phyloP scores from a whole-genome alignment of 2,888 invertebrate genomes.

The Pterostichus madidus region DNA sequence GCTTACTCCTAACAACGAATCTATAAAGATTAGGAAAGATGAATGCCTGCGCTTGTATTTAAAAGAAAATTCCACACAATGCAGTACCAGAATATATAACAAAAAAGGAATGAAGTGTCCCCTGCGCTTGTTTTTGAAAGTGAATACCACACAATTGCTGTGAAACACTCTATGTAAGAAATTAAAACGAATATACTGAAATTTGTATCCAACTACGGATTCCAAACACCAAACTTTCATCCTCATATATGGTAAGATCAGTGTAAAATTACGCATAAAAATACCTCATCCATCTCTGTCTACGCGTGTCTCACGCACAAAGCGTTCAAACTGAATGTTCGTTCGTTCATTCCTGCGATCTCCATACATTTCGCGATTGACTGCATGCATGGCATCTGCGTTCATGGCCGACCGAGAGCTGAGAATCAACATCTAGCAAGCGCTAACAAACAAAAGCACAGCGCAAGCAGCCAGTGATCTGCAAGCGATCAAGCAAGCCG shows the following conservation, averaged over 20 bases:
- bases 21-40: too few species aligned
- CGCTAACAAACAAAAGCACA: conserved; percentile 34
- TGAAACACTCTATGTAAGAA: too few species aligned
- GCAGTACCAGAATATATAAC: too few species aligned
- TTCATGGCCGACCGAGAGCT: neutral
- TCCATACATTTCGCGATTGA: conserved; percentile 43
- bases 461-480: conserved; percentile 37
- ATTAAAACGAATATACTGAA: too few species aligned
- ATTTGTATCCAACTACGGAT: conserved; percentile 7
- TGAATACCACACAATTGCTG: too few species aligned
- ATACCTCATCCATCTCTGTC: conserved; percentile 33
- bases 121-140: too few species aligned
- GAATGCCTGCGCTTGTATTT: too few species aligned
- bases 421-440: conserved; percentile 18
- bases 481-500: conserved; percentile 43
- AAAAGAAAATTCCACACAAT: too few species aligned
- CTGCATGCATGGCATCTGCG: conserved; percentile 46
- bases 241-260: conserved; percentile 5
- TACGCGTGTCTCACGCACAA: neutral
- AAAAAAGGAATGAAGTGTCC: too few species aligned
- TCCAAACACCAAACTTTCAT: conserved; percentile 40
- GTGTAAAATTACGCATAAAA: conserved; percentile 42
- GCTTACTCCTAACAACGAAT: too few species aligned
- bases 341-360: conserved; percentile 4
- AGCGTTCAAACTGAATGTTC: neutral